Evolutionary conservation across 1,140 invertebrate genomes (phyloP).

Genomic region (Rhizoglyphus robini): DNA sequence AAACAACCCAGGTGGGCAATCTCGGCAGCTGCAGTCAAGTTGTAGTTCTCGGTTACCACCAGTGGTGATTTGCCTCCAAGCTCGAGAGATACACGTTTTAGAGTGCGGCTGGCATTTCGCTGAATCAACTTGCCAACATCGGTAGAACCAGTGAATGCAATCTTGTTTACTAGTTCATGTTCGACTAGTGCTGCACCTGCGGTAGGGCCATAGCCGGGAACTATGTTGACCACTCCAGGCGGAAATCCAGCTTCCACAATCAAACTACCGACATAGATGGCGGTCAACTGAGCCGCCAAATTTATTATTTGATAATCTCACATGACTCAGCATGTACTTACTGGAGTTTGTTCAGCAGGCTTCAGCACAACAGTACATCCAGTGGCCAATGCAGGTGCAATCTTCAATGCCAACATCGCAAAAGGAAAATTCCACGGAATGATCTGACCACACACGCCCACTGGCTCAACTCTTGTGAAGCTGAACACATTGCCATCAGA

Average conservation of each 20-base stretch:
- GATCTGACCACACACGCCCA: constrained; percentile 76
- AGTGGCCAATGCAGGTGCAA: constrained; percentile 62
- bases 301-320: not conserved
- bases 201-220: constrained; percentile 65
- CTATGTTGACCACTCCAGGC: constrained; percentile 66
- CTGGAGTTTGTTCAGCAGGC: constrained; percentile 82
- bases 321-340: not conserved
- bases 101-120: constrained; percentile 28
- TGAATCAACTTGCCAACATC: constrained; percentile 22
- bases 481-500: constrained; percentile 36
- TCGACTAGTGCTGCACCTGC: constrained; percentile 62
- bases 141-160: constrained; percentile 33
- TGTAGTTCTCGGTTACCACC: constrained; percentile 42
- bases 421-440: constrained; percentile 86
- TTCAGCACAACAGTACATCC: constrained; percentile 77
- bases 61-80: constrained; percentile 46
- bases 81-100: constrained; percentile 44
- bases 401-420: constrained; percentile 57
- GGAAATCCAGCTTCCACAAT: constrained; percentile 74
- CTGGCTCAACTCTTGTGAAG: constrained; percentile 60
- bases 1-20: constrained; percentile 64
- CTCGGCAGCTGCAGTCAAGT: constrained; percentile 51
- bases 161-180: constrained; percentile 46
- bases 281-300: constrained; percentile 43
- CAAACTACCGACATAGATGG: constrained; percentile 61